Conservation (phyloP, 2,888 invertebrate species). For the Nipponacmea schrenckii region DNA sequence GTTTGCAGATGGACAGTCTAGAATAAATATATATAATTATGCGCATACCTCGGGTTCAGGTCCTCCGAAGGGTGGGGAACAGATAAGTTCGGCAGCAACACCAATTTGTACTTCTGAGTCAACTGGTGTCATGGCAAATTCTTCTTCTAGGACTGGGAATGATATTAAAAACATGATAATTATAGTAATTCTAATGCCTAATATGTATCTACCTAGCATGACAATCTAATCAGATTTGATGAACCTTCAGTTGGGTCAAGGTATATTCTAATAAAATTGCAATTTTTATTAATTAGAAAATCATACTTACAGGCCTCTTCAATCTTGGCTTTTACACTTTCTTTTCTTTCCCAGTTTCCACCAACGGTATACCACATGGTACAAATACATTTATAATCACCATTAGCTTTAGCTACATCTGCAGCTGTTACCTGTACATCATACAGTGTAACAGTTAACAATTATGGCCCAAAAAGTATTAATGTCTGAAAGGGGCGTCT, state of each 20-base stretch:
- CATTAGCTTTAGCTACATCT: neutral
- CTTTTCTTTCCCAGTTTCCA: neutral
- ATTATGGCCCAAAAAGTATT: too few species aligned
- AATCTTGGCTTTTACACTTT: neutral
- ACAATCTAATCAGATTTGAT: too few species aligned
- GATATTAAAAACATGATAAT: too few species aligned
- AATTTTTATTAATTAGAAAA: too few species aligned
- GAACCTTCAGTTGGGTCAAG: too few species aligned
- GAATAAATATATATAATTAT: too few species aligned
- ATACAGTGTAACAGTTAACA: too few species aligned
- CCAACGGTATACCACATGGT: neutral
- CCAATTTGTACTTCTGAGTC: neutral
- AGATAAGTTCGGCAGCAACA: neutral
- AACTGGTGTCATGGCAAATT: conserved; percentile 2
- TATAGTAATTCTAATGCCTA: too few species aligned
- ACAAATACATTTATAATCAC: neutral
- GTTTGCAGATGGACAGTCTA: too few species aligned
- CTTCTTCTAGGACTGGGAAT: neutral
- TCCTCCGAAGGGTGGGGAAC: neutral
- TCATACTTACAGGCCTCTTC: neutral
- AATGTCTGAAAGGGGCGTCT: too few species aligned
- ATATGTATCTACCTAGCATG: too few species aligned
- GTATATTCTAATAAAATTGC: too few species aligned
- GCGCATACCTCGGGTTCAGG: conserved; percentile 1
- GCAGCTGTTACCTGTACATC: neutral